Conservation (phyloP, 53 echinoderm and acorn worm genomes). For the Apostichopus leukothele region DNA sequence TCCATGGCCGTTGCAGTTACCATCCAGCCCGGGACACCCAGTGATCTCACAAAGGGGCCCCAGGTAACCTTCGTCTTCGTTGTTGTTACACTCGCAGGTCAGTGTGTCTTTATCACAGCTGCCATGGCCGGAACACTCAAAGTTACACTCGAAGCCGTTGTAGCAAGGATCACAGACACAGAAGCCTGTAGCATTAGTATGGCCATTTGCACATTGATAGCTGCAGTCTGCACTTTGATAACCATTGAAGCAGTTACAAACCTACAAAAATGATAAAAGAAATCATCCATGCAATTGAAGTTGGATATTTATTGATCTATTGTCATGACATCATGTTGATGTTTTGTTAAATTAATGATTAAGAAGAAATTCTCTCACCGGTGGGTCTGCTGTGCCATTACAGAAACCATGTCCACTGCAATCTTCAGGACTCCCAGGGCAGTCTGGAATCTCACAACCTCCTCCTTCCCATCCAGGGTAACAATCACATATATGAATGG, state of each 20-base stretch:
- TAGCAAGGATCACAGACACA: conserved; percentile 81
- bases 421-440: conserved; percentile 70
- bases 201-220: conserved; percentile 69
- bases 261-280: not conserved
- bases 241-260: conserved; percentile 63
- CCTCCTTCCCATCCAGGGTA: conserved; percentile 86
- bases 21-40: conserved; percentile 81
- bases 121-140: conserved; percentile 80
- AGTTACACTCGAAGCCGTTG: conserved; percentile 82
- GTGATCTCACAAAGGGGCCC: conserved; percentile 69
- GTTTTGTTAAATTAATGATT: too few species aligned
- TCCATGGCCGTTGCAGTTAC: conserved; percentile 75
- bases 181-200: conserved; percentile 58
- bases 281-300: too few species aligned
- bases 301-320: too few species aligned
- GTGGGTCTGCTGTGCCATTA: conserved; percentile 48
- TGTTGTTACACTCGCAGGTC: conserved; percentile 58
- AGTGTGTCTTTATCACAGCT: conserved; percentile 43
- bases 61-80: conserved; percentile 42
- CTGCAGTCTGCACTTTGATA: conserved; percentile 77
- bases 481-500: conserved; percentile 75
- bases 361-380: not conserved
- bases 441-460: conserved; percentile 84
- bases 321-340: too few species aligned
- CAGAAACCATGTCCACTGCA: conserved; percentile 78